Evolutionary conservation across 2,113 vertebrate species (phyloP), one percentile per base, ranked within the genome.

Genomic region (Poecile atricapillus): DNA sequence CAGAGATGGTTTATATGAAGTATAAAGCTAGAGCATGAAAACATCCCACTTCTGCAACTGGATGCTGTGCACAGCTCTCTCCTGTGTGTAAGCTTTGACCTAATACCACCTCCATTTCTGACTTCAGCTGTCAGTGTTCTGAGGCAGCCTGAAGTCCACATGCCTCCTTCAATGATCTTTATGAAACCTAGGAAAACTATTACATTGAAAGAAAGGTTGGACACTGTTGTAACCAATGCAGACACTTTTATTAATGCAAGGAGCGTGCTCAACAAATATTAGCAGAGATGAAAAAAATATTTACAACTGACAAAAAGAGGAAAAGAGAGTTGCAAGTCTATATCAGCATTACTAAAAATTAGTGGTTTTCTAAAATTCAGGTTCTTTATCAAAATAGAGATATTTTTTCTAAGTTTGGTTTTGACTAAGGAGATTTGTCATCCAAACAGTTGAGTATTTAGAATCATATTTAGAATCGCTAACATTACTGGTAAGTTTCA

Each of bases 271-370:
- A 64, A 8, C 1, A 1, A 49, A 5, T 75, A 87, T 17, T 73
- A 77, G 25, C 14, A 59, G 10, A 9, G 2, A 84, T 24, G 65
- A 43, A 43, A 43, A 43, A 43, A 43, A 43, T 14, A 43, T 43
- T 43, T 11, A 55, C 1, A 33, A 52, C 8, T 10, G 1, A 25
- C 67, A 71, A 23, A 8, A 17, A 2, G 0, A 7, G 3, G 0
- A 2, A 5, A 27, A 23, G 28, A 28, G 8, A 13, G 24, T 16
- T 63, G 4, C 7, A 87, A 79, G 41, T 44, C 17, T 5, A 0
- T 28, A 60, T 15, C 18, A 87, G 35, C 27, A 60, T 49, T 90
- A 63, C 22, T 53, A 47, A 91, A 82, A 71, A 58, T 33, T 23
- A 62, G 4, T 6, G 15, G 5, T 63, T 93, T 82, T 47, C 43